A percentile compares a stretch with the other conserved stretches of the same genome.
These are phyloP conservation scores for Dasysyrphus albostriatus DNA, from an alignment of 2,888 invertebrate genomes.

Conservation along the genomic window DNA sequence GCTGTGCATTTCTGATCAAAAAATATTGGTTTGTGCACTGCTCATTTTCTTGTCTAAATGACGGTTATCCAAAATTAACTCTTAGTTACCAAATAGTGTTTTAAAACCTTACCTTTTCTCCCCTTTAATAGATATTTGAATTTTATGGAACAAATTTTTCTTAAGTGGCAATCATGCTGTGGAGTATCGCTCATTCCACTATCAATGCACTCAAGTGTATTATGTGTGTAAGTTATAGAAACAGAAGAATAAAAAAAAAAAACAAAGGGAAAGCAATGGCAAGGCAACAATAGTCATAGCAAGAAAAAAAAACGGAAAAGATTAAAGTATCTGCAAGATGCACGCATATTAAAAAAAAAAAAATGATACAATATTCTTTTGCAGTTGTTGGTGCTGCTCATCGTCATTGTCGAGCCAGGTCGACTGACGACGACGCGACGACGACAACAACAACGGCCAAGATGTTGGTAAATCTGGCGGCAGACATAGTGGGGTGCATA, in stretches of 20 bases:
- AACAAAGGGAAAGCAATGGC: slow-evolving; percentile 59
- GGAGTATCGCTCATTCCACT: slow-evolving; percentile 15
- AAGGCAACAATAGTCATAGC: slow-evolving; percentile 35
- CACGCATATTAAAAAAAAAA: slow-evolving; percentile 43
- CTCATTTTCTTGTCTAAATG: no score
- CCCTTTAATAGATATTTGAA: no score
- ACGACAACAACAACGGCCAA: not conserved
- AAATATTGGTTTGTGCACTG: no score
- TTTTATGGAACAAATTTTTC: not conserved
- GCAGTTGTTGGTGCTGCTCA: slow-evolving; percentile 47
- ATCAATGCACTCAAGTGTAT: slow-evolving; percentile 63
- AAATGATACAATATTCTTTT: slow-evolving; percentile 17
- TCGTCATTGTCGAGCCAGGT: slow-evolving; percentile 10
- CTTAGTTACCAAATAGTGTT: no score
- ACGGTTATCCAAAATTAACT: no score
- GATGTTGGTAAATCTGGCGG: slow-evolving; percentile 23
- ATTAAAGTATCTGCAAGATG: slow-evolving; percentile 16
- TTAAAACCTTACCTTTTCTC: no score
- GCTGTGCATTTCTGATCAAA: no score
- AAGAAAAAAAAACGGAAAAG: slow-evolving; percentile 16
- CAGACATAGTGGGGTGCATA: slow-evolving; percentile 2
- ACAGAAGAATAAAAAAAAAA: not conserved
- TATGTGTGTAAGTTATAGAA: slow-evolving; percentile 48
- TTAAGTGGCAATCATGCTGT: not conserved
- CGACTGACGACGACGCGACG: not conserved